Evolutionary conservation across 1,140 invertebrate species (phyloP).

Genomic region (Leptoteleia sp.): DNA sequence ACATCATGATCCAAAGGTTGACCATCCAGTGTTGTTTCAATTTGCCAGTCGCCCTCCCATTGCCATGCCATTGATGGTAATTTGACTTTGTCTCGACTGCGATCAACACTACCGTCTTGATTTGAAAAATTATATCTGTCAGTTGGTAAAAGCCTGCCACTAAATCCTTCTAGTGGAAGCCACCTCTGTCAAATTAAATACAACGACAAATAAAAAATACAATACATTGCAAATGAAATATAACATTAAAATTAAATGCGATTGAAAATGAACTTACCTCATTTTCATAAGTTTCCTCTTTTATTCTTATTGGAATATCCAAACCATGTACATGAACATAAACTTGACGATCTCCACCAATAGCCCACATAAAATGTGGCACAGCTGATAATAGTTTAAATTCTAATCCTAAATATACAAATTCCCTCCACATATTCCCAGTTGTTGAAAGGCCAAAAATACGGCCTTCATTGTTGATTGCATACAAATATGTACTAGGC

Average conservation of each 20-base stretch:
- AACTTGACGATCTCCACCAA: slow-evolving; percentile 94
- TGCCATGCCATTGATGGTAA: slow-evolving; percentile 95
- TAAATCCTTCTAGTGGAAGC: slow-evolving; percentile 94
- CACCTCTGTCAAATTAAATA: slow-evolving; percentile 84
- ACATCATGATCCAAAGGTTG: slow-evolving; percentile 92
- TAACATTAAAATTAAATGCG: too few species aligned
- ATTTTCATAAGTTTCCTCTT: slow-evolving; percentile 95
- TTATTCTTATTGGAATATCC: slow-evolving; percentile 93
- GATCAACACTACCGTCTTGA: slow-evolving; percentile 89
- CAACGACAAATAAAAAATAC: too few species aligned
- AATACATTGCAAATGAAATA: too few species aligned
- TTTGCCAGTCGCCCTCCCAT: slow-evolving; percentile 96
- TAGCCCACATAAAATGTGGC: slow-evolving; percentile 93
- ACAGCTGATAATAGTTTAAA: slow-evolving; percentile 93
- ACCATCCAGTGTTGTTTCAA: slow-evolving; percentile 93
- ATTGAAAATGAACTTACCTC: slow-evolving; percentile 84
- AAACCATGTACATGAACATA: slow-evolving; percentile 94
- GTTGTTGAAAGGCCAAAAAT: slow-evolving; percentile 90
- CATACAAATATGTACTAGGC: slow-evolving; percentile 90
- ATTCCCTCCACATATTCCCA: slow-evolving; percentile 90
- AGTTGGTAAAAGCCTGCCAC: slow-evolving; percentile 89
- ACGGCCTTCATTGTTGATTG: slow-evolving; percentile 92
- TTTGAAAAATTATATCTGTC: slow-evolving; percentile 92
- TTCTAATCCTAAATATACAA: slow-evolving; percentile 91
- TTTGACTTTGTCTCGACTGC: slow-evolving; percentile 89